Base-by-base conservation (phyloP, 2,113 vertebrate species). In the Alces alces region DNA sequence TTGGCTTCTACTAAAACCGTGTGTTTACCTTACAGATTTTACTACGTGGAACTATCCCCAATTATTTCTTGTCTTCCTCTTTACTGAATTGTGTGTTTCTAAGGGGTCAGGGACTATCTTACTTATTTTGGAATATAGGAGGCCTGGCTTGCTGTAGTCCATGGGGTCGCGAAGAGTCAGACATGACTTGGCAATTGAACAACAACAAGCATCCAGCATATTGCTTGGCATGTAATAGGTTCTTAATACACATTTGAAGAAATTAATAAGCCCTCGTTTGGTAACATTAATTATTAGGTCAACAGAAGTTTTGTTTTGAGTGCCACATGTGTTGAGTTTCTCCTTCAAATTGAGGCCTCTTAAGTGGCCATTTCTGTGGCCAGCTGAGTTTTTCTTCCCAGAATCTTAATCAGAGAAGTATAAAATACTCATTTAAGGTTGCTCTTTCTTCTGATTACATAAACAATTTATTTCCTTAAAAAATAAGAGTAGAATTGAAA, bases 381-480 rank as follows among this genome's bases (percentile, higher is more conserved):
- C 73, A 73, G 33, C 73, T 95, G 47, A 80, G 30, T 73, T 94
- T 96, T 94, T 94, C 80, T 88, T 84, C 36, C 60, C 88, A 54
- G 57, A 92, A 45, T 91, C 64, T 84, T 73, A 84, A 54, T 61
- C 15, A 43, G 54, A 85, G 45, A 60, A 86, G 54, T 58, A 25
- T 52, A 83, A 64, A 92, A 76, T 97, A 61, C 36, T 78, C 23
- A 89, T 73, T 94, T 82, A 93, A 90, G n/a, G 54, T 96, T 89
- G 23, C 30, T 88, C 50, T 83, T 92, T 23, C n/a, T 92, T 95
- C 86, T 78, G 52, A 64, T 90, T 97, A 52, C 64, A 21, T 80
- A 90, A 91, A 39, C 96, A 87, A 57, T 60, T 89, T 79, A n/a
- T 58, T 95, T 80, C 10, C 73, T 87, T 96, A 91, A 93, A 96